A percentile compares a stretch with the other conserved stretches of the same genome.
Evolutionary conservation across 2,113 vertebrate genomes (phyloP).

Genomic region (Motacilla tschutschensis): DNA sequence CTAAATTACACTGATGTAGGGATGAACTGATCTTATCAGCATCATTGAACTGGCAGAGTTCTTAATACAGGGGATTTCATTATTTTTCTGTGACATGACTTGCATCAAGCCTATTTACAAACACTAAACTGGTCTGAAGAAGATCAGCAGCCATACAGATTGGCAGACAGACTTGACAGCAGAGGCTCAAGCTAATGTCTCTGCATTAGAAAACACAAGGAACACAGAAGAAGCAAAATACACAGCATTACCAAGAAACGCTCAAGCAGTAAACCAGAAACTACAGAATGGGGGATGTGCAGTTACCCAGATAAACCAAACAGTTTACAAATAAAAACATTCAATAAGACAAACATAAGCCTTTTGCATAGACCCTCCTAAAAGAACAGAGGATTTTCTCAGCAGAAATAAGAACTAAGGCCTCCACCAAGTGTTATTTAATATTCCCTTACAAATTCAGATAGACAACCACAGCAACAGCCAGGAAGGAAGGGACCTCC

Average conservation of each 20-base stretch:
- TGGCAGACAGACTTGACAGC: constrained; percentile 28
- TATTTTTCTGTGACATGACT: constrained; percentile 58
- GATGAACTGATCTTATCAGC: neutral
- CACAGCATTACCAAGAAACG: neutral
- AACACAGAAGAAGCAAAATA: neutral
- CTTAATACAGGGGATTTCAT: neutral
- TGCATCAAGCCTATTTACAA: constrained; percentile 47
- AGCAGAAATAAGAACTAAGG: neutral
- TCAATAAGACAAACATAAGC: neutral
- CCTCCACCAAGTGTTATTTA: neutral
- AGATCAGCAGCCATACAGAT: constrained; percentile 13
- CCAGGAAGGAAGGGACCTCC: neutral
- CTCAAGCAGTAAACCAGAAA: neutral
- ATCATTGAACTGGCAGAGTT: neutral
- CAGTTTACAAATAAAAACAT: neutral
- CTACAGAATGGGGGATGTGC: neutral
- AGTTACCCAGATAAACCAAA: neutral
- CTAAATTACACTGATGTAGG: constrained; percentile 26
- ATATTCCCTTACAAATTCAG: neutral
- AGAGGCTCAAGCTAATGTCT: neutral
- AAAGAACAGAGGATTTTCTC: neutral
- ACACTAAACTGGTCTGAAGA: neutral
- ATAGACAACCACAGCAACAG: neutral
- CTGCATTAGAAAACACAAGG: neutral
- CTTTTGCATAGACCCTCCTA: neutral